Conservation (phyloP, 2,113 vertebrate species). For the Probosciger aterrimus region DNA sequence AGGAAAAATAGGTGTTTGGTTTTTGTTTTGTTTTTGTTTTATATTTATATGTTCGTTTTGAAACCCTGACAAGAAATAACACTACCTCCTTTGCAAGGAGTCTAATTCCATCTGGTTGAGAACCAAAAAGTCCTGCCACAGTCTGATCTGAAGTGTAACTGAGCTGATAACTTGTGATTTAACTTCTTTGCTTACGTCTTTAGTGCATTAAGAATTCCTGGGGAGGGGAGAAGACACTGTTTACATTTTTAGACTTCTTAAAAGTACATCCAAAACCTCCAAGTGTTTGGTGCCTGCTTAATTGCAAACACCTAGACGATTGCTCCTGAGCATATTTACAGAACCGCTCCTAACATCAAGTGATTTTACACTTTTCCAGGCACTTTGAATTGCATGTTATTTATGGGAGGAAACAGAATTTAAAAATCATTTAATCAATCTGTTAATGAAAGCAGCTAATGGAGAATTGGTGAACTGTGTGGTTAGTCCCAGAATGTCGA, state of each 20-base stretch:
- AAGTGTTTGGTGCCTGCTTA: constrained; percentile 56
- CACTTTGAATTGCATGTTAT: constrained; percentile 34
- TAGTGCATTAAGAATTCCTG: constrained; percentile 25
- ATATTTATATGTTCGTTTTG: not conserved
- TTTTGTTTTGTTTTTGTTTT: not conserved
- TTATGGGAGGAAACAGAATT: not conserved
- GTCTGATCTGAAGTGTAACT: constrained; percentile 15
- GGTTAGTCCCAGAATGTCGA: constrained; percentile 15
- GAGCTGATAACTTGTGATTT: not conserved
- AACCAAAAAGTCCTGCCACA: not conserved
- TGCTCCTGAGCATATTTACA: constrained; percentile 26
- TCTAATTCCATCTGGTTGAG: not conserved
- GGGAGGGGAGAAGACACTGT: constrained; percentile 5
- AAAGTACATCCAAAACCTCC: constrained; percentile 44
- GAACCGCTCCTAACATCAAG: constrained; percentile 7
- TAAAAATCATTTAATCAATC: not conserved
- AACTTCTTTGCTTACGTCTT: not conserved
- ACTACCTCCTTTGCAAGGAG: not conserved
- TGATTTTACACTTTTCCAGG: constrained; percentile 36
- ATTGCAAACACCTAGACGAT: constrained; percentile 29
- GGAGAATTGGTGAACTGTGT: not conserved
- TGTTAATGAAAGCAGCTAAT: constrained; percentile 41
- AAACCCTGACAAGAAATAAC: constrained; percentile 40
- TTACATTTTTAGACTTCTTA: constrained; percentile 45
- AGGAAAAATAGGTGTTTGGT: not conserved